A percentile compares a stretch with the other conserved stretches of the same genome.
Conservation (phyloP, 2,113 vertebrate genomes). For the Brachyhypopomus occidentalis region DNA sequence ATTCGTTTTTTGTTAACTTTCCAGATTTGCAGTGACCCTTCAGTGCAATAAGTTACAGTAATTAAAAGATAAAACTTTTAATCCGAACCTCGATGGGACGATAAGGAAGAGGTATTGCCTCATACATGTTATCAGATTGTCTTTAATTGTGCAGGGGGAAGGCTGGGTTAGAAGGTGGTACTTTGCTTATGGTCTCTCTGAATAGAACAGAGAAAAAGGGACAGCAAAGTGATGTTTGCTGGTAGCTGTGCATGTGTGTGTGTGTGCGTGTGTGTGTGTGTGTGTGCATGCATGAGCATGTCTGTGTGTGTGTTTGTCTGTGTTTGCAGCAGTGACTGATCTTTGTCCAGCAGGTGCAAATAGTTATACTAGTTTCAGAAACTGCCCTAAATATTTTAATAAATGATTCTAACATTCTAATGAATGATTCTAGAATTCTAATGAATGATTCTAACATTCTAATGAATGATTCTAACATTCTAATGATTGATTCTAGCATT, state of each 20-base stretch:
- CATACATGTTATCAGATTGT: conserved; percentile 63
- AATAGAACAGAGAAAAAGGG: neutral
- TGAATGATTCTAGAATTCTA: too few species aligned
- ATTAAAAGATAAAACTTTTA: conserved; percentile 57
- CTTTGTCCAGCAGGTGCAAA: neutral
- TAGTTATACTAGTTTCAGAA: too few species aligned
- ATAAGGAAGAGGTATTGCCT: conserved; percentile 36
- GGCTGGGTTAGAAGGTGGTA: conserved; percentile 70
- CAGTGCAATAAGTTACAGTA: conserved; percentile 35
- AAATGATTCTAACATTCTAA: neutral
- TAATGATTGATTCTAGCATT: too few species aligned
- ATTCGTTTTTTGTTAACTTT: conserved; percentile 21
- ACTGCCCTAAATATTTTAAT: neutral
- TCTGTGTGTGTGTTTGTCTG: neutral
- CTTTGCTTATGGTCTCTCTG: neutral
- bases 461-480: too few species aligned
- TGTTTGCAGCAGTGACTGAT: neutral
- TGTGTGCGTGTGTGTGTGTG: neutral
- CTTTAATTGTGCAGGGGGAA: conserved; percentile 64
- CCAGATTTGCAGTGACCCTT: neutral
- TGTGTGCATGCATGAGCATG: conserved; percentile 25
- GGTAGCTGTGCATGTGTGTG: conserved; percentile 23
- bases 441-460: too few species aligned
- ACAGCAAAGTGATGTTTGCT: neutral
- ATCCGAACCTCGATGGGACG: conserved; percentile 51